A percentile compares a stretch with the other conserved stretches of the same genome.
phyloP scores from a whole-genome alignment of 2,888 invertebrate genomes.

The Piscicola geometra region DNA sequence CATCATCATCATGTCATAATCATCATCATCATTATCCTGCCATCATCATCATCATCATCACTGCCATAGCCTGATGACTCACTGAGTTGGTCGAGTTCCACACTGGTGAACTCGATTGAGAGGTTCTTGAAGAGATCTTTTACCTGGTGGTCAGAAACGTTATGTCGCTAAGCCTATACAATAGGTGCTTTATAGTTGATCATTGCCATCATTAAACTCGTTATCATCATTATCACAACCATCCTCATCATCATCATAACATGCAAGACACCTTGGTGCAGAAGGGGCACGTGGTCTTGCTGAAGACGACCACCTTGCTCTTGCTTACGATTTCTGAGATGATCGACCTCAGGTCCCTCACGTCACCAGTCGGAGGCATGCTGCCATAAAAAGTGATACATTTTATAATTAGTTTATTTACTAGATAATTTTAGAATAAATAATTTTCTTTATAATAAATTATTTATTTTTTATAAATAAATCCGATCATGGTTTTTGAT shows the following conservation, averaged over 20 bases:
- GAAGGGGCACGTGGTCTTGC: constrained; percentile 59
- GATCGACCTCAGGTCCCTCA: constrained; percentile 44
- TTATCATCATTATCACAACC: neutral
- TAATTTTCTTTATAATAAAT: neutral
- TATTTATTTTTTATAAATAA: neutral
- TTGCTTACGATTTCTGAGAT: constrained; percentile 50
- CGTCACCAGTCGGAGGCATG: constrained; percentile 36
- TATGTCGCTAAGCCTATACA: neutral
- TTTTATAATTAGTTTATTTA: neutral
- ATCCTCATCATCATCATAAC: neutral
- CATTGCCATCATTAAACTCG: neutral
- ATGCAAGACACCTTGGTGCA: constrained; percentile 56
- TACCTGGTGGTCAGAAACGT: neutral
- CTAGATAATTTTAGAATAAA: neutral
- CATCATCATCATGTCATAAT: neutral
- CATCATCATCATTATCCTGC: no score
- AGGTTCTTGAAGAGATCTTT: neutral
- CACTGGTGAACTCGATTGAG: neutral
- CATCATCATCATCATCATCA: neutral
- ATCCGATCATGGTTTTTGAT: no score
- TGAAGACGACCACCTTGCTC: constrained; percentile 58
- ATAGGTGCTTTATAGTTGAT: neutral
- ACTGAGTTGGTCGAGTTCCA: neutral
- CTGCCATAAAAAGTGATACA: no score
- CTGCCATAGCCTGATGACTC: neutral